A percentile compares a stretch with the other conserved stretches of the same genome.
Conservation (phyloP, 2,888 invertebrate genomes). For the Kryphioiulus occultus region DNA sequence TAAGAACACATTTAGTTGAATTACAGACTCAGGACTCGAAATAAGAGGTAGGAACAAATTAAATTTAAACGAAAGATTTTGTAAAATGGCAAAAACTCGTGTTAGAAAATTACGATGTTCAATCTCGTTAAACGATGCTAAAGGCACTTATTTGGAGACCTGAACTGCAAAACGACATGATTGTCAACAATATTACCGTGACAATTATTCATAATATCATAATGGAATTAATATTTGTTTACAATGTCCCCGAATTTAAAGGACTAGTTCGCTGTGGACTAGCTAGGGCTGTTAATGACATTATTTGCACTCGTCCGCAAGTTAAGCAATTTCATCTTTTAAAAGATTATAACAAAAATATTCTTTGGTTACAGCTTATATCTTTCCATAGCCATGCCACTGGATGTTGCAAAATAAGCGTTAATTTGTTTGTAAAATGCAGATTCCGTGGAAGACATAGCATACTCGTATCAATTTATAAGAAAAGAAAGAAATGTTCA, state of each 20-base stretch:
- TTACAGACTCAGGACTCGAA: constrained; percentile 33
- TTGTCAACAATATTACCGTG: neutral
- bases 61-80: neutral
- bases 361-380: neutral
- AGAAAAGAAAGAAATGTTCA: neutral
- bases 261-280: neutral
- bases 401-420: neutral
- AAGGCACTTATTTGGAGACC: constrained; percentile 34
- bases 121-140: neutral
- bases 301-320: neutral
- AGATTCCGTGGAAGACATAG: neutral
- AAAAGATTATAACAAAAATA: neutral
- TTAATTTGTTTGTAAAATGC: neutral
- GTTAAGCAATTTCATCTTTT: no score
- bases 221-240: neutral
- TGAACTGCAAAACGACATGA: constrained; percentile 20
- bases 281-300: neutral
- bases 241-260: neutral
- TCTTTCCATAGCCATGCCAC: neutral
- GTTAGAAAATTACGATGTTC: neutral
- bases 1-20: neutral
- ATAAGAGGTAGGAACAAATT: neutral
- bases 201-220: neutral
- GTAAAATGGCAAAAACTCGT: neutral
- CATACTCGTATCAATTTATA: neutral